phyloP scores from a whole-genome alignment of 2,888 invertebrate genomes.

The Pachycephus smyrnensis region DNA sequence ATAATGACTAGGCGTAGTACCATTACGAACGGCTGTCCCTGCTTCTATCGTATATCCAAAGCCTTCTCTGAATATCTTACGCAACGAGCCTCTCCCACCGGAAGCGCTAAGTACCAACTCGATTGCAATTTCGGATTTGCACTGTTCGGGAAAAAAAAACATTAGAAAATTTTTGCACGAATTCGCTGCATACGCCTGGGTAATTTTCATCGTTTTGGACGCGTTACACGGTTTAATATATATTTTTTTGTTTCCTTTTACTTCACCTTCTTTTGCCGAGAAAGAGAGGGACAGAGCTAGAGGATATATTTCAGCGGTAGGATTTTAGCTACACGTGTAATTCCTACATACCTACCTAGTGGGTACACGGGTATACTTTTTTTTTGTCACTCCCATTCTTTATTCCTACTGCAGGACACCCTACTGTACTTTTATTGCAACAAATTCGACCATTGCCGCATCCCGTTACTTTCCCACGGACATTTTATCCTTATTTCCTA shows the following conservation, averaged over 20 bases:
- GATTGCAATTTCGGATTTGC: not conserved
- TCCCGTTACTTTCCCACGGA: not conserved
- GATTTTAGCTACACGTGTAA: not conserved
- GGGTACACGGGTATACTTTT: not conserved
- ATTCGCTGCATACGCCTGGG: not conserved
- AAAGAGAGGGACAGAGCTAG: not conserved
- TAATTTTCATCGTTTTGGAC: not conserved
- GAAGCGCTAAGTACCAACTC: not conserved
- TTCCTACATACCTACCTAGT: not conserved
- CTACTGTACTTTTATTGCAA: not conserved
- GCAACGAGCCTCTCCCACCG: not conserved
- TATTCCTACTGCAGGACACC: not conserved
- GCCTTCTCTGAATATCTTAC: not conserved
- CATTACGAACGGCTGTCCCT: not conserved
- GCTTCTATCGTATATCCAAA: not conserved
- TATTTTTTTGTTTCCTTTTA: not conserved
- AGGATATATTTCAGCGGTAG: not conserved
- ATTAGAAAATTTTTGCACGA: not conserved
- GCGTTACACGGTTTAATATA: not conserved
- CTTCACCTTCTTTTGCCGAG: not conserved
- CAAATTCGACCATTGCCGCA: constrained; percentile 4
- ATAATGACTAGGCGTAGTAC: not conserved
- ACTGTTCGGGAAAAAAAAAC: not conserved
- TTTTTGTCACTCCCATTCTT: not conserved
- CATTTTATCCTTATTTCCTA: not conserved